These are phyloP conservation scores for Astatoreochromis straeleni DNA, from an alignment of 2,113 vertebrate genomes.

Conservation along the genomic window DNA sequence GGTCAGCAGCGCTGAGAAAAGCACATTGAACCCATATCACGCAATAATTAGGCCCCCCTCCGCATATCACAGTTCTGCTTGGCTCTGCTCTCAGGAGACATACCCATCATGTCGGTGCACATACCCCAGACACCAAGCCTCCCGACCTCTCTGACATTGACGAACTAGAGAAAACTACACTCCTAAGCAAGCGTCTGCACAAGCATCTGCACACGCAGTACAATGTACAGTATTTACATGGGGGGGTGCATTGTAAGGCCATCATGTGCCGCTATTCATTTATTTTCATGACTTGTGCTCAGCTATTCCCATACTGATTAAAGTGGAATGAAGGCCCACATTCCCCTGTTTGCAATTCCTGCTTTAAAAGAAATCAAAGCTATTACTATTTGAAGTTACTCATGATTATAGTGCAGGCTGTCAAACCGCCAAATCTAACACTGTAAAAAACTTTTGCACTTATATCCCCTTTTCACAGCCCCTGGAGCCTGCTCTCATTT, in stretches of 20 bases:
- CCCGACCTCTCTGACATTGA: neutral
- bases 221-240: neutral
- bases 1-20: constrained; percentile 63
- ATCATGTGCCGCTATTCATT: neutral
- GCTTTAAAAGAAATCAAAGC: neutral
- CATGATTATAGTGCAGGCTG: neutral
- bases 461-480: neutral
- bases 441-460: neutral
- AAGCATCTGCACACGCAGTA: neutral
- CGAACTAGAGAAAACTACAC: neutral
- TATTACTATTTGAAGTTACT: neutral
- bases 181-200: neutral
- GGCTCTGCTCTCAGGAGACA: constrained; percentile 52
- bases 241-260: neutral
- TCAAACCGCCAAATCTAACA: constrained; percentile 2
- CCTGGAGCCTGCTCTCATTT: neutral
- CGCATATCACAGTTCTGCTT: constrained; percentile 54
- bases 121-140: neutral
- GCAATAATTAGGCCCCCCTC: constrained; percentile 46
- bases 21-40: constrained; percentile 38
- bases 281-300: neutral
- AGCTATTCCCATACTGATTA: neutral
- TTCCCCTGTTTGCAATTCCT: neutral
- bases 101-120: constrained; percentile 37
- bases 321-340: neutral